Evolutionary conservation across 2,888 invertebrate genomes (phyloP).

Genomic region (Reticulitermes lucifugus): DNA sequence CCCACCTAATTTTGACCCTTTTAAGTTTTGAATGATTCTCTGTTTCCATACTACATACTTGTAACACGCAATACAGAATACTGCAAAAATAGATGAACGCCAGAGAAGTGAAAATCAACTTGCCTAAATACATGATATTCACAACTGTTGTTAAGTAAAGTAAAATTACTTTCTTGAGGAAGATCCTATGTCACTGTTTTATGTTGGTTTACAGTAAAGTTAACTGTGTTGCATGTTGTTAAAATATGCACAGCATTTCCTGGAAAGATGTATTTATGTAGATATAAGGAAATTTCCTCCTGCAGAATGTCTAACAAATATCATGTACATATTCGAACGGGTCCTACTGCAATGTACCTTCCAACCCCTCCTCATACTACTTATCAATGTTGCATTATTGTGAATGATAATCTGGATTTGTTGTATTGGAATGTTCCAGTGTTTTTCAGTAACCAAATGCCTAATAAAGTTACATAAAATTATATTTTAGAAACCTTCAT

Average conservation of each 20-base stretch:
- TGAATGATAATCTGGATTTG: neutral
- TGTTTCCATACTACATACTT: no score
- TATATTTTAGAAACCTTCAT: slow-evolving; percentile 15
- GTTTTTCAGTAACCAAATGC: neutral
- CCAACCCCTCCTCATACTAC: neutral
- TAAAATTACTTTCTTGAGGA: neutral
- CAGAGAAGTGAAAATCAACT: no score
- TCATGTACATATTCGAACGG: neutral
- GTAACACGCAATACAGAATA: no score
- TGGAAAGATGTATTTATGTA: neutral
- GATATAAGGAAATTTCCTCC: neutral
- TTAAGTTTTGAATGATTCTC: no score
- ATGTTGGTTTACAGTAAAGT: neutral
- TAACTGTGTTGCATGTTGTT: neutral
- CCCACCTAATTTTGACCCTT: no score
- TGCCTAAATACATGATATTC: neutral
- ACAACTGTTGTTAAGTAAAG: neutral
- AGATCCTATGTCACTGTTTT: neutral
- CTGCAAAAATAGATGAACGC: no score
- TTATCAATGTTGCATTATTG: slow-evolving; percentile 28
- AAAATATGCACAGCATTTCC: neutral
- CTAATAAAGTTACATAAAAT: slow-evolving; percentile 15
- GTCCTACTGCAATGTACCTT: slow-evolving; percentile 17
- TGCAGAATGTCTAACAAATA: slow-evolving; percentile 1
- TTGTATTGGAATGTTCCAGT: neutral